Base-by-base conservation (phyloP, 2,888 invertebrate species). In the Drosophila dives region DNA sequence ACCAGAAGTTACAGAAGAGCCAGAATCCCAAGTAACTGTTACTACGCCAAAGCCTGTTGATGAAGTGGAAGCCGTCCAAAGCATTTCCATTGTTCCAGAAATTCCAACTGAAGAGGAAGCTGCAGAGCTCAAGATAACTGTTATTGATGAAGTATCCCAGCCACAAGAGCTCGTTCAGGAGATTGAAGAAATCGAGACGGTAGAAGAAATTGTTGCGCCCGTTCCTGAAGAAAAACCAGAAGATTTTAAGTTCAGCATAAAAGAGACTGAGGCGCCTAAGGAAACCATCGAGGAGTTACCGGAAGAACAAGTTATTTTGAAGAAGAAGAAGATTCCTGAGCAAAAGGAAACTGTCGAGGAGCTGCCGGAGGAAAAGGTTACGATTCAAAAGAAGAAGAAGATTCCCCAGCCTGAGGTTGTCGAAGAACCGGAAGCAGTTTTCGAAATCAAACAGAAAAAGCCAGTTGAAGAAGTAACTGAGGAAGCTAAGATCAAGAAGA, bases 351-450 rank as follows among this genome's bases (percentile, higher is more conserved):
- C 36, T 26, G 50, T 75, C 11, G 75, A 69, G 54, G 82, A 77
- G 53, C 40, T 75, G 32, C 77, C 82, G 10, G 82, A 86, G 60
- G 72, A 80, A 60, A 67, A 87, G 72, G 62, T 77, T 7, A 76
- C 77, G 1, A 77, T 77, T 26, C 66, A 53, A n/a, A 84, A 79
- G 42, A 89, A 82, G 55, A 83, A 86, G 34, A 86, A 86, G 70
- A 40, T 50, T 2, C 81, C 83, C 2, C 71, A 61, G 7, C 72
- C 76, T 10, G 68, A 90, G 33, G 82, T 90, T 51, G 79, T 83
- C 10, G 92, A 92, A 80, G 92, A 92, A 36, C 91, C 91, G 11
- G 92, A 91, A 48, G 91, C 85, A 11, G 90, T 91, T 58, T 87
- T 92, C 17, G 80, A 85, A 33, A 68, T 92, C 3, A 83, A 81